Evolutionary conservation across 2,797 vertebrate genomes (phyloP), one percentile per base, ranked within the genome.

Genomic region (Helicolenus hilgendorfi): DNA sequence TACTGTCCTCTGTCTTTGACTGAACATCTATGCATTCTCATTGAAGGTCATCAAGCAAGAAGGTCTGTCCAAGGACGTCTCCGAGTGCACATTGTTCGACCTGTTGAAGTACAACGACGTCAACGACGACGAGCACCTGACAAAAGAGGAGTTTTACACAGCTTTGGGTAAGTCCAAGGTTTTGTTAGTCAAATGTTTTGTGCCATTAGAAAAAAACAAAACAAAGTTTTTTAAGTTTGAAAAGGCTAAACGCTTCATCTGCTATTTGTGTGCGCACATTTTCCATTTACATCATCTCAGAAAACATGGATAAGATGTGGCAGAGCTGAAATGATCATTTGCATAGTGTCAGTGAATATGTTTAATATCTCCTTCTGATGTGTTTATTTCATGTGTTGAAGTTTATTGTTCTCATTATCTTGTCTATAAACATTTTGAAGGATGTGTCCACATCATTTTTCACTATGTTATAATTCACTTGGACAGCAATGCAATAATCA

Each of bases 81-180:
- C 98, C 24, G 98, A 97, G 81, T 99, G 99, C 91, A 98, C 98
- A 1, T 87, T 99, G 87, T 99, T 99, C 18, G 98, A 99, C 97
- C 97, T 99, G 59, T 97, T 99, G 86, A 99, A 99, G 96, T 99
- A 98, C 8, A 98, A 98, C 64, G 98, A 99, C 77, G 95, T 97
- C 86, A 97, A 98, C 0, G 89, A 97, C 29, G 98, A 99, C 63
- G 98, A 98, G 81, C 98, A 97, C 80, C 96, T 99, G 75, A 95
- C 97, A 29, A 97, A 97, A 72, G 98, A 99, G 63, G 99, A 99
- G 96, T 98, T 99, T 93, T 99, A 99, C 69, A 97, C 97, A 78
- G 98, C 98, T 73, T 99, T 99, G 63, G 97, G 99, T 99, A 93
- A 98, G 99, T 98, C 24, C 9, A 7, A n/a, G 15, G 7, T 22